Base-by-base conservation (phyloP, 2,797 vertebrate genomes). In the Phrynocephalus guinanensis region DNA sequence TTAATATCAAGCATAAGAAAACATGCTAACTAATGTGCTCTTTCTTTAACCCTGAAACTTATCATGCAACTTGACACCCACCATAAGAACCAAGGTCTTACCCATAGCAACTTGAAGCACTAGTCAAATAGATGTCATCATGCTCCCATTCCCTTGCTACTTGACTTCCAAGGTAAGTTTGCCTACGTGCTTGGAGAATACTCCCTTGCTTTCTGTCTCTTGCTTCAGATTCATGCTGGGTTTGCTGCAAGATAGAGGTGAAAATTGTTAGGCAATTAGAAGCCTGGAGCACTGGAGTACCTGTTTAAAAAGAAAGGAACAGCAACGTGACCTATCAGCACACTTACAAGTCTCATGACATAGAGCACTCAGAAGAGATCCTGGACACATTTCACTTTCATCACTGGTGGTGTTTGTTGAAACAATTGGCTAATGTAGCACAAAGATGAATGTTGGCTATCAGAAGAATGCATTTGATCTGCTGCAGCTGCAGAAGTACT, bases 91-190 rank as follows among this genome's bases (percentile, higher is more conserved):
- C 5, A 22, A 90, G 91, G 84, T 86, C 89, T 89, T 88, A 89
- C 66, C 90, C 89, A 33, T 26, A 33, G 24, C 60, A 91, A 86
- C 86, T 63, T 86, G 86, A 87, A 85, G 92, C 86, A 88, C 68
- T 75, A 72, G 79, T 70, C 85, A 70, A 78, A 84, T 84, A 73
- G 11, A 82, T 6, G 3, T 87, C 79, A 87, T 72, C 71, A 68
- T 60, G 50, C 18, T 56, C 68, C 76, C 82, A 52, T 89, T 86
- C 85, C 84, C 44, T 86, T 38, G 26, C n/a, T 72, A 71, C 72
- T 56, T 82, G 56, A 87, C 78, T 67, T 66, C 82, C 66, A 70
- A 44, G 48, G 18, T 84, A 82, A 67, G 85, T 78, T 77, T 80
- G 50, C 56, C 30, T 67, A 75, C n/a, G 71, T 22, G 20, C 10